Evolutionary conservation across 2,888 invertebrate species (phyloP).

Genomic region (Cephonodes hylas): DNA sequence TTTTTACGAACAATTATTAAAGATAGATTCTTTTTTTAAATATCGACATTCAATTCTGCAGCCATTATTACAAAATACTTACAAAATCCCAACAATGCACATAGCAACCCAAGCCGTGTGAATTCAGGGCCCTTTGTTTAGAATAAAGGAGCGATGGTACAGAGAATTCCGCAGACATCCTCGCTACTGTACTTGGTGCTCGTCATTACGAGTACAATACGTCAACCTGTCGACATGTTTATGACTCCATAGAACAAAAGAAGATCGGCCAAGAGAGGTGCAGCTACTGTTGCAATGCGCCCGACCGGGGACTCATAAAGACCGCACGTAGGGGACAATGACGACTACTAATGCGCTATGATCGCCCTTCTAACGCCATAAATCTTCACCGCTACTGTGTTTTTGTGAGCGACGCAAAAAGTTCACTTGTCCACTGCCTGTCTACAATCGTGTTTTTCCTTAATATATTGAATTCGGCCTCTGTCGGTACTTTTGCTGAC

Average conservation of each 20-base stretch:
- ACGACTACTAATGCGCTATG: constrained; percentile 74
- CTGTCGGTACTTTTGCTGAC: not conserved
- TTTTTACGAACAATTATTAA: too few species aligned
- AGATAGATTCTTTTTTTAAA: too few species aligned
- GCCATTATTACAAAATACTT: too few species aligned
- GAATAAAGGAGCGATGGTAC: not conserved
- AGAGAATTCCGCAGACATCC: not conserved
- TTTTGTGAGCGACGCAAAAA: constrained; percentile 44
- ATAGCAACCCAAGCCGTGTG: not conserved
- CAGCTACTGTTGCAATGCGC: constrained; percentile 34
- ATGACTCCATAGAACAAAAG: constrained; percentile 67
- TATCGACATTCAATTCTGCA: too few species aligned
- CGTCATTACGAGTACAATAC: constrained; percentile 34
- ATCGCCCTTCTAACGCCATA: constrained; percentile 69
- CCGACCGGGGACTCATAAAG: constrained; percentile 52
- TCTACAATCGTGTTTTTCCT: constrained; percentile 26
- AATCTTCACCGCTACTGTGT: constrained; percentile 63
- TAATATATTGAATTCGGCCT: not conserved
- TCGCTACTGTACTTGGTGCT: constrained; percentile 11
- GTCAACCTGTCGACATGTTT: constrained; percentile 76
- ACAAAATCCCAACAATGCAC: not conserved
- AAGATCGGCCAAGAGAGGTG: constrained; percentile 16
- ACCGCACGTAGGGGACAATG: constrained; percentile 70
- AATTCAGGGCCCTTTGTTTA: not conserved
- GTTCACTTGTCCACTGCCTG: constrained; percentile 29